These are phyloP conservation scores for Colaptes auratus DNA, from an alignment of 2,113 vertebrate species.

Conservation along the genomic window DNA sequence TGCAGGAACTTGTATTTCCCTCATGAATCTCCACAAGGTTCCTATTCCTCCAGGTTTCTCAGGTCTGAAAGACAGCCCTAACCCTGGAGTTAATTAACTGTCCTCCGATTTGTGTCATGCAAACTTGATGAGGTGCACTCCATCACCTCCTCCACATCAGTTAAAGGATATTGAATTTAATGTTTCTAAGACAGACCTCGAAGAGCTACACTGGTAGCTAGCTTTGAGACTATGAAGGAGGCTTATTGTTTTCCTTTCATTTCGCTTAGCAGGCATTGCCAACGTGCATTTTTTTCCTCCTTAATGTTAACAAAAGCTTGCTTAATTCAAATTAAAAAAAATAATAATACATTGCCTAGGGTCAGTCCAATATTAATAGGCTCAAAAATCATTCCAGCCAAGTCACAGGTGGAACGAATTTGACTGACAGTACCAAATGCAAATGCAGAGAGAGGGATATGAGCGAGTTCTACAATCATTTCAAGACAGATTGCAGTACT, in stretches of 20 bases:
- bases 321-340: not conserved
- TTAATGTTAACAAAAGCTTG: not conserved
- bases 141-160: not conserved
- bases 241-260: not conserved
- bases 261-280: not conserved
- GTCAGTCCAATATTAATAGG: not conserved
- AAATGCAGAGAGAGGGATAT: not conserved
- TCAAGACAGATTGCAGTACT: not conserved
- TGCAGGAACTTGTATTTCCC: not conserved
- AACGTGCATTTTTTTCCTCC: not conserved
- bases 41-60: not conserved
- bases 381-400: not conserved
- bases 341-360: not conserved
- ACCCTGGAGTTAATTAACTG: not conserved
- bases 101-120: fast-evolving
- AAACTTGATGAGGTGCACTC: not conserved
- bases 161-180: not conserved
- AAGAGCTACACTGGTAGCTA: not conserved
- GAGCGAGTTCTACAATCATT: not conserved
- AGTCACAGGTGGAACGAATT: not conserved
- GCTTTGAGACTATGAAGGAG: not conserved
- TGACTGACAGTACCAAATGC: not conserved
- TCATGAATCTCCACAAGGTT: not conserved
- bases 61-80: not conserved
- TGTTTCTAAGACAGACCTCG: fast-evolving